A percentile compares a stretch with the other conserved stretches of the same genome.
phyloP scores from a whole-genome alignment of 2,797 vertebrate genomes.

The Aphelocoma californica region DNA sequence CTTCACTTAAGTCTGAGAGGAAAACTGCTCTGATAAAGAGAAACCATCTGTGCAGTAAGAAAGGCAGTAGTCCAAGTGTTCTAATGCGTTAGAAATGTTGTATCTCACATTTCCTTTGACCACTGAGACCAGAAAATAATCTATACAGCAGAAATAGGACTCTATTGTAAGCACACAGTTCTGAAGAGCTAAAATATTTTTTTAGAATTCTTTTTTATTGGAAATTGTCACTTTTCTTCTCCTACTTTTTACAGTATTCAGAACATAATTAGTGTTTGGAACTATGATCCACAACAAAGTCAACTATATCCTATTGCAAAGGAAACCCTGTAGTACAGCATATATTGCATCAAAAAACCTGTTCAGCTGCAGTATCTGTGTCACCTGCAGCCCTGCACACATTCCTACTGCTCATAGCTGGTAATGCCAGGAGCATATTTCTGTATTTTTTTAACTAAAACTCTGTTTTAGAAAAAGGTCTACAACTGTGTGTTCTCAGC shows the following conservation, averaged over 20 bases:
- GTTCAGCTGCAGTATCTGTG: not conserved
- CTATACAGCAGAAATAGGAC: not conserved
- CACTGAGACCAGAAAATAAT: not conserved
- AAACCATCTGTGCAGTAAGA: not conserved
- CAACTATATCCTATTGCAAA: not conserved
- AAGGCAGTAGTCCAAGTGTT: not conserved
- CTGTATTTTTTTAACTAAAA: not conserved
- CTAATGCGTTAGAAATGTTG: not conserved
- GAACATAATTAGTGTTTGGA: not conserved
- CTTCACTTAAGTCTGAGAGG: not conserved
- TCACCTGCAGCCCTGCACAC: not conserved
- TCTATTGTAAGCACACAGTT: not conserved
- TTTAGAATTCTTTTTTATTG: not conserved
- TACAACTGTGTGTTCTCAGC: not conserved
- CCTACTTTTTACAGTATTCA: not conserved
- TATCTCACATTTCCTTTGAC: not conserved
- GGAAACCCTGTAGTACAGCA: not conserved
- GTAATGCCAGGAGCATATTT: not conserved
- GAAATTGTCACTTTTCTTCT: not conserved
- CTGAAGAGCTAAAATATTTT: not conserved
- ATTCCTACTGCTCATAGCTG: not conserved
- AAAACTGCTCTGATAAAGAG: not conserved
- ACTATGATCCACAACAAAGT: not conserved
- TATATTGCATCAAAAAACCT: not conserved
- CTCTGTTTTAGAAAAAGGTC: not conserved